phyloP scores from a whole-genome alignment of 2,113 vertebrate genomes.

The Podocnemis expansa region DNA sequence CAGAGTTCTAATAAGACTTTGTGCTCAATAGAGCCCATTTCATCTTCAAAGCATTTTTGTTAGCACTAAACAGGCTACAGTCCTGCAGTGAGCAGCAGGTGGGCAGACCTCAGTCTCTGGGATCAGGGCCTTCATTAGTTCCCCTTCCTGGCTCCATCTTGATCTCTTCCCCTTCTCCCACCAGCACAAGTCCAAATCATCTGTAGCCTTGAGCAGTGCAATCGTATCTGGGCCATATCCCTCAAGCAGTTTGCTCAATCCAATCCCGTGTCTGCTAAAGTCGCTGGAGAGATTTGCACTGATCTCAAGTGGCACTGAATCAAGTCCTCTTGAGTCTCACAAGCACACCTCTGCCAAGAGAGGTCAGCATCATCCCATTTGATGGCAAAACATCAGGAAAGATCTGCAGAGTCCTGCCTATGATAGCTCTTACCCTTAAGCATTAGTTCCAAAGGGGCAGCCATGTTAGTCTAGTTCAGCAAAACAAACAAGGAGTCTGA shows the following conservation, averaged over 20 bases:
- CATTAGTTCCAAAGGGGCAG: too few relatives aligned
- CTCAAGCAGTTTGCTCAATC: not conserved
- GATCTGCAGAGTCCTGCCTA: not conserved
- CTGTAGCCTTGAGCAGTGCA: not conserved
- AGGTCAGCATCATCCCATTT: not conserved
- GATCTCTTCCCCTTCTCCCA: slow-evolving; percentile 32
- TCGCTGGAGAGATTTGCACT: not conserved
- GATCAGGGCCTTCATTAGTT: not conserved
- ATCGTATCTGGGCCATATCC: not conserved
- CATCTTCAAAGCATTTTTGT: not conserved
- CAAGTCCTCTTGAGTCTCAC: not conserved
- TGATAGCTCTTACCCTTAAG: not conserved
- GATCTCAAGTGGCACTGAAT: not conserved
- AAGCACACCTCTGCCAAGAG: not conserved
- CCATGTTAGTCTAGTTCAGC: too few relatives aligned
- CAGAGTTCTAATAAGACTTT: not conserved
- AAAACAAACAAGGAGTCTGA: too few relatives aligned
- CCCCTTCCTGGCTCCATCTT: not conserved
- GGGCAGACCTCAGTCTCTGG: not conserved
- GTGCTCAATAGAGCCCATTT: not conserved
- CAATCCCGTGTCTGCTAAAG: not conserved
- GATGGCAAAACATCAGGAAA: not conserved
- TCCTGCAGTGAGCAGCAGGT: not conserved
- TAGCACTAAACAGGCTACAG: not conserved
- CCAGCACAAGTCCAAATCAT: not conserved